Base-by-base conservation (phyloP, 2,888 invertebrate species). In the Lasioglossum morio region DNA sequence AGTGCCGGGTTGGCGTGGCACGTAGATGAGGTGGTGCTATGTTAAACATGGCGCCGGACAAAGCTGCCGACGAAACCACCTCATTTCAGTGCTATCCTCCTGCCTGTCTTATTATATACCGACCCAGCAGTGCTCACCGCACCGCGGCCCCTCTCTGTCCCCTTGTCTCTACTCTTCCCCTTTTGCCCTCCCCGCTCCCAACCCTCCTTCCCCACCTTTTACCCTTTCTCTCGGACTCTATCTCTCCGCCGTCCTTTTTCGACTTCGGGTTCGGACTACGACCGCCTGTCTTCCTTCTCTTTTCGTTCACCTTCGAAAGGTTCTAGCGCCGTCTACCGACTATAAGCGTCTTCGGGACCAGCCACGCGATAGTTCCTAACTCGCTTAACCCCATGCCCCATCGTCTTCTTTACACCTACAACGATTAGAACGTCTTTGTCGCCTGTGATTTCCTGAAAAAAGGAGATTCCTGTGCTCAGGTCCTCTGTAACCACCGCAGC, bases 1-100 rank as follows among this genome's bases (percentile, higher is more conserved):
- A 90, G 89, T 87, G 89, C 86, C 87, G 90, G 86, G 87, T 92
- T 87, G 90, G 91, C 91, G 90, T 91, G 92, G 92, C 92, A 92
- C 92, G 92, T 93, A 93, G 94, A 92, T 91, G 94, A 94, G 94
- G 92, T 92, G 93, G 93, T 93, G 93, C 93, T 93, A 93, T 94
- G 94, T 94, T 93, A 93, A 94, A 94, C 94, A 93, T 92, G 93
- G 94, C 94, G 93, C 93, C 94, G 92, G 91, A 93, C 94, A 94
- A 94, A 94, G 93, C 93, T 93, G 92, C 93, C 93, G 94, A 93
- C 92, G 93, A 94, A 92, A 93, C 92, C 93, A 92, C 92, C 93
- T 94, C 94, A 94, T 94, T 94, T 94, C 93, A 91, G 92, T 92
- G 91, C 92, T 91, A 93, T 92, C 92, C 91, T 85, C 83, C 85